Base-by-base conservation (phyloP, 2,888 invertebrate genomes). In the Entomobrya proxima region DNA sequence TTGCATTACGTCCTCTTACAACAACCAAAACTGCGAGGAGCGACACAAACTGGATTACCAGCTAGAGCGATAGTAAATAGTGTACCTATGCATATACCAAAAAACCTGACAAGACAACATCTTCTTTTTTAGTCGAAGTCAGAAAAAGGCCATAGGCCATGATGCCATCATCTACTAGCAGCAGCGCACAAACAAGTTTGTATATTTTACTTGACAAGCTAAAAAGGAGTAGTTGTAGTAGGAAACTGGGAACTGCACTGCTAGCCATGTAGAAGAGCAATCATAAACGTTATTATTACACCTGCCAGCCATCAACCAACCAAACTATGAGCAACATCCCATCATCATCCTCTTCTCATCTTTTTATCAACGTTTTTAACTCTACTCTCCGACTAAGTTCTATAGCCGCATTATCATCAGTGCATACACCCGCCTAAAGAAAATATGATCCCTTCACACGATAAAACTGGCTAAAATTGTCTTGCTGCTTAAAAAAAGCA, bases 81-180 rank as follows among this genome's bases (percentile, higher is more conserved):
- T n/a, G n/a, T n/a, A n/a, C n/a, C n/a, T n/a, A n/a, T n/a, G n/a
- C n/a, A n/a, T n/a, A n/a, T n/a, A n/a, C n/a, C n/a, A n/a, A n/a
- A n/a, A n/a, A n/a, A n/a, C n/a, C n/a, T n/a, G n/a, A n/a, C n/a
- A n/a, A n/a, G n/a, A n/a, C n/a, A n/a, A n/a, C n/a, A 1, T 37
- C 67, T 40, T 52, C 67, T 40, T n/a, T n/a, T n/a, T n/a, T n/a
- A n/a, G n/a, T n/a, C n/a, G n/a, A n/a, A n/a, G n/a, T n/a, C n/a
- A n/a, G n/a, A n/a, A 67, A 21, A 67, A 67, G 24, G 67, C 67
- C 40, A 40, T 24, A 44, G 69, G 69, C 69, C 40, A 69, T 44
- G 44, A 69, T 27, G 44, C n/a, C n/a, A n/a, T n/a, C n/a, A n/a
- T n/a, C n/a, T n/a, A n/a, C n/a, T n/a, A n/a, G n/a, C n/a, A n/a